These are phyloP conservation scores for Plectropomus leopardus DNA, from an alignment of 2,113 vertebrate species.

Conservation along the genomic window DNA sequence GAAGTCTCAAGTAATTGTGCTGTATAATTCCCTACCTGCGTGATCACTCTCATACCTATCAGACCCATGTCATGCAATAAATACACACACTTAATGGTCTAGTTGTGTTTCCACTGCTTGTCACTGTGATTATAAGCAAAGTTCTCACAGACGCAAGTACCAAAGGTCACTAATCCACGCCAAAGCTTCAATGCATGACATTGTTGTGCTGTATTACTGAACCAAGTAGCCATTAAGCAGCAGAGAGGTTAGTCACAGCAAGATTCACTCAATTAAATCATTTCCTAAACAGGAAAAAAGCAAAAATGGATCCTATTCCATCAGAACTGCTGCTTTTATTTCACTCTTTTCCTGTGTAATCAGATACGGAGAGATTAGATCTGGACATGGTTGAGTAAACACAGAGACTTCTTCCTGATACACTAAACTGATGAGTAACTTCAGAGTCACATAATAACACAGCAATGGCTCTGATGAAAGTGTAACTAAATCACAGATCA, in stretches of 20 bases:
- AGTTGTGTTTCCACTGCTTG: background rate
- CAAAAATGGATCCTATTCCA: background rate
- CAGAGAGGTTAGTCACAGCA: background rate
- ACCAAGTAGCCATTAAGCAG: background rate
- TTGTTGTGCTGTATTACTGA: conserved; percentile 11
- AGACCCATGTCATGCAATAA: conserved; percentile 8
- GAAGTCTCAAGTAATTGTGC: background rate
- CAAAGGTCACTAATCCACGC: conserved; percentile 68
- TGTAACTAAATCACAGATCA: background rate
- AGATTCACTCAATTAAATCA: conserved; percentile 10
- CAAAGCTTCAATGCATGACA: conserved; percentile 59
- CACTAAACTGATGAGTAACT: conserved; percentile 6
- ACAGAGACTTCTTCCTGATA: background rate
- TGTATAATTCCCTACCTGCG: background rate
- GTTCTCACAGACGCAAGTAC: conserved; percentile 22
- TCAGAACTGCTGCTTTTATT: background rate
- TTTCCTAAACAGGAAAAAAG: background rate
- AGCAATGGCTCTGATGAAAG: background rate
- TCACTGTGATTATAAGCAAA: conserved; percentile 6
- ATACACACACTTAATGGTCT: background rate
- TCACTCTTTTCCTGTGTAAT: background rate
- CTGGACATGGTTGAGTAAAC: background rate
- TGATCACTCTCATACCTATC: background rate
- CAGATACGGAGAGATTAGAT: background rate
- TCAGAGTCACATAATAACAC: background rate